Percentiles rank a stretch among this genome's conserved stretches.
These are phyloP conservation scores for Zosterops japonicus DNA, from an alignment of 2,113 vertebrate species.

Conservation along the genomic window DNA sequence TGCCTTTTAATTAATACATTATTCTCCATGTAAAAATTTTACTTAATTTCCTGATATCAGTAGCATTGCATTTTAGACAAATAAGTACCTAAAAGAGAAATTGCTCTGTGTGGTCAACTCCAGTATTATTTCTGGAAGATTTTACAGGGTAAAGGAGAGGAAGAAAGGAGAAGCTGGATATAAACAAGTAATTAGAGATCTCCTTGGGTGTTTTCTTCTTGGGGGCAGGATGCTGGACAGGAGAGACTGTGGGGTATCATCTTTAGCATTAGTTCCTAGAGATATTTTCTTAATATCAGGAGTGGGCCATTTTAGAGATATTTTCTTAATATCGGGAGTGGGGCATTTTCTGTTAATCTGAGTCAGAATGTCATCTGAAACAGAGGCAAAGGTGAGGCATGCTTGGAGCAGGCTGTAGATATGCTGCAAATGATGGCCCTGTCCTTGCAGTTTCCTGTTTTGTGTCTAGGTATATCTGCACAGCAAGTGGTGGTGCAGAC, in stretches of 20 bases:
- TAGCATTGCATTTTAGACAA: not conserved
- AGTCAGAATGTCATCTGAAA: not conserved
- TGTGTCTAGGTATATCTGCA: not conserved
- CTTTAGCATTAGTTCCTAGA: not conserved
- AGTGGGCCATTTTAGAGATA: fast-evolving
- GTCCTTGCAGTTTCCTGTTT: not conserved
- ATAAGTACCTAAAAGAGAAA: not conserved
- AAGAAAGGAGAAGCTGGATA: not conserved
- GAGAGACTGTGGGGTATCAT: not conserved
- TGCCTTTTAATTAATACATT: not conserved
- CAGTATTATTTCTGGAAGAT: not conserved
- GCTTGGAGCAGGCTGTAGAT: not conserved
- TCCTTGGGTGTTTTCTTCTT: not conserved
- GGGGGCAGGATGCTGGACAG: not conserved
- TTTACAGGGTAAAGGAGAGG: not conserved
- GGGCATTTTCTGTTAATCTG: not conserved
- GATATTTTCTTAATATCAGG: not conserved
- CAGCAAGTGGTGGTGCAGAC: not conserved
- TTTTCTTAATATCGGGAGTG: not conserved
- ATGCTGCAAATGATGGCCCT: not conserved
- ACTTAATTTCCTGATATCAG: not conserved
- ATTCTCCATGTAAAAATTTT: not conserved
- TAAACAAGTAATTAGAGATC: not conserved
- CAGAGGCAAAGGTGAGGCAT: not conserved
- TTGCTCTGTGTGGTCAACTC: not conserved